Evolutionary conservation across 2,888 invertebrate species (phyloP), one percentile per base, ranked within the genome.

Genomic region (Chironomus riparius): DNA sequence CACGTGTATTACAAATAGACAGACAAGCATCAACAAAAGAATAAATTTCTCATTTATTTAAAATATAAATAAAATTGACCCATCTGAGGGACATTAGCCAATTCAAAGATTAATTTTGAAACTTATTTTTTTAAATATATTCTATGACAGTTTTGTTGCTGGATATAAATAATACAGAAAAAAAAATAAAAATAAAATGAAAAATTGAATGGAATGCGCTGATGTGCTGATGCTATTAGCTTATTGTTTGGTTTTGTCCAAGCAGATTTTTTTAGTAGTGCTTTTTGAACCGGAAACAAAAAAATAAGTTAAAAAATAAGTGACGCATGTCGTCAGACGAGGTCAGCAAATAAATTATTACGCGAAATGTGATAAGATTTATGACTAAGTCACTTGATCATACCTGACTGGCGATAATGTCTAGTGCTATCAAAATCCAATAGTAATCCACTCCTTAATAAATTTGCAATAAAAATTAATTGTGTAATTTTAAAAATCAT

Each of bases 221-320:
- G 61, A 71, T 71, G 47, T 56, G 50, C 71, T 71, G 61, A 71
- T 71, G 71, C 65, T 24, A 65, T 65, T 65, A 65, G 24, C 65
- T 24, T 56, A 56, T 56, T 56, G 56, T 56, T 38, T 56, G 56
- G 21, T 56, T 56, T n/a, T 68, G 71, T 73, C 65, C 73, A 73
- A 71, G 18, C 65, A 65, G 21, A 21, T 24, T 38, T 38, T 24
- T 71, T 73, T 73, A 61, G 38, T 47, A 62, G 61, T 73, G 72
- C 62, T 73, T 62, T 73, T 28, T 74, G 68, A 74, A 68, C 74
- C 74, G 74, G 65, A 74, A 74, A 65, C 65, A 38, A 65, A 24
- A 62, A 62, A 62, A 22, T 12, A 21, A 12, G 7, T 72, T 22
- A 70, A 47, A 61, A 68, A 74, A 6, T 48, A 74, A 72, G 65